Base-by-base conservation (phyloP, 1,140 invertebrate genomes). In the Neodiprion pinetum region DNA sequence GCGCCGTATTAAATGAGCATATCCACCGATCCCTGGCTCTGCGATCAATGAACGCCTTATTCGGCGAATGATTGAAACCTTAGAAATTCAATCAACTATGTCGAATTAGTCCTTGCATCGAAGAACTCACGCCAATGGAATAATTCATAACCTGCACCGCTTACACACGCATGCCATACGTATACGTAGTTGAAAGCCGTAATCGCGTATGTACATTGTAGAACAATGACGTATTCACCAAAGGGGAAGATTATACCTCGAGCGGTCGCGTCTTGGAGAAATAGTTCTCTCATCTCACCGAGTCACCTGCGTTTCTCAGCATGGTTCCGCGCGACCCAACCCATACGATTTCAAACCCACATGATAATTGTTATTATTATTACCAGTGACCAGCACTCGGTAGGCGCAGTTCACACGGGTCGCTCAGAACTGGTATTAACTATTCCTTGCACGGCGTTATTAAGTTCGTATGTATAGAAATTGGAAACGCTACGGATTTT, bases 291-390 rank as follows among this genome's bases (percentile, higher is more conserved):
- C 28, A 3, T 40, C 28, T 40, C 28, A 40, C 28, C 28, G 28
- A 40, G 28, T 40, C 28, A 40, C 28, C 28, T 40, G 28, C 28
- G 28, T 40, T 40, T 40, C 28, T 40, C 28, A 40, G 28, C 28
- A 40, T 40, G 28, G 28, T 40, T 40, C 28, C 28, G 28, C 28
- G 28, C 28, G 28, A 40, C 28, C 28, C 28, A 40, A 40, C 28
- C 28, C 28, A 40, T 40, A 40, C 28, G 28, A 40, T 40, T 40
- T 40, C 28, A 70, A 70, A 40, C 68, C 68, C 68, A 70, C 68
- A 71, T 71, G 9, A 71, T 71, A 12, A 49, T 71, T n/a, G 48
- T 71, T 50, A 71, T 71, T 71, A 71, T 17, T 14, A 71, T 48
- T 40, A 48, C 28, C n/a, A 71, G 48, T 48, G 70, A 48, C 48